Conservation (phyloP, 37 sponge, comb jelly and placozoan genomes). For the Chondrilla cf. caribensis region DNA sequence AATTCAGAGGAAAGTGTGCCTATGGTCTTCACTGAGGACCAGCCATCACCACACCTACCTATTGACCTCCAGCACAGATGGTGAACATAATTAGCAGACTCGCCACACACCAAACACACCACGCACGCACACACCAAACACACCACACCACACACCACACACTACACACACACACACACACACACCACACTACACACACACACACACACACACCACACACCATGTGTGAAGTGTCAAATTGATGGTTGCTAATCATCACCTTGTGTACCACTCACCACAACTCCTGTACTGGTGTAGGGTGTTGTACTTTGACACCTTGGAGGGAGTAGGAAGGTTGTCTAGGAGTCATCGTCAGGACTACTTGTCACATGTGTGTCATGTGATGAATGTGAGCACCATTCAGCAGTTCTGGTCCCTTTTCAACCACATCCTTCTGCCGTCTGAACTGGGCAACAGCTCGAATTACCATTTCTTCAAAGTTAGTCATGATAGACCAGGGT, state of each 20-base stretch:
- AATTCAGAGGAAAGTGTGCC: no score
- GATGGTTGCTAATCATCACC: background rate
- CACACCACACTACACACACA: no score
- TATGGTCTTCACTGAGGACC: no score
- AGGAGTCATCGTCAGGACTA: constrained; percentile 10
- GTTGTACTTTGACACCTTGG: background rate
- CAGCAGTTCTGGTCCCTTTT: constrained; percentile 51
- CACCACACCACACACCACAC: no score
- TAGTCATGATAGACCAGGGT: background rate
- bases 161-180: no score
- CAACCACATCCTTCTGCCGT: constrained; percentile 35
- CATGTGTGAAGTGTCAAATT: no score
- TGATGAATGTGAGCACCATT: constrained; percentile 10
- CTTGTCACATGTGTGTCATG: constrained; percentile 19
- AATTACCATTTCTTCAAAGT: constrained; percentile 69
- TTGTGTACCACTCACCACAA: background rate
- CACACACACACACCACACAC: no score
- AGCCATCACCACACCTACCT: no score
- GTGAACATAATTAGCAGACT: no score
- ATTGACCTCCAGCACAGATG: no score
- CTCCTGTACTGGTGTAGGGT: constrained; percentile 14
- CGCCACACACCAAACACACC: no score
- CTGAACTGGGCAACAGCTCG: constrained; percentile 23
- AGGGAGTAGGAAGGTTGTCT: background rate
- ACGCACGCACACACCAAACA: no score